A percentile compares a stretch with the other conserved stretches of the same genome.
Evolutionary conservation across 2,888 invertebrate species (phyloP).

Genomic region (Chelonus formosanus): DNA sequence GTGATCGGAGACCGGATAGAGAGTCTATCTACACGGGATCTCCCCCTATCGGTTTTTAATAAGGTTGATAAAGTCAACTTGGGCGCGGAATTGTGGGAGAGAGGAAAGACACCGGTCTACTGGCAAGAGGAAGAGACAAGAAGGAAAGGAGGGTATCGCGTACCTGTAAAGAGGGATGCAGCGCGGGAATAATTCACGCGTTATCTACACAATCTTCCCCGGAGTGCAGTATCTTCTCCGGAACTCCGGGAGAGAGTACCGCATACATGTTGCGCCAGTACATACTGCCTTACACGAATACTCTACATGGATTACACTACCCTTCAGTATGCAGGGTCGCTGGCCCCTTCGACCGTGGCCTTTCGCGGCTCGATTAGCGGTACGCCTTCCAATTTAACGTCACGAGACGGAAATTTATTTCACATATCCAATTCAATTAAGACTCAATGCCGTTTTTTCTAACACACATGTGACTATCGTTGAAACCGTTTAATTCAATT

Average conservation of each 20-base stretch:
- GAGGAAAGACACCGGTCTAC: conserved; percentile 3
- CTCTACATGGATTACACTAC: conserved; percentile 44
- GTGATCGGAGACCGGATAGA: conserved; percentile 47
- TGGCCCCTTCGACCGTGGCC: conserved; percentile 32
- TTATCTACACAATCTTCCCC: conserved; percentile 62
- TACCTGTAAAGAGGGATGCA: conserved; percentile 49
- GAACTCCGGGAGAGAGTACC: conserved; percentile 42
- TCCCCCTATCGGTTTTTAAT: conserved; percentile 61
- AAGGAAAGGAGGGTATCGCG: conserved; percentile 19
- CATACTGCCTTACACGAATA: conserved; percentile 44
- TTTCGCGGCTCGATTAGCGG: conserved; percentile 43
- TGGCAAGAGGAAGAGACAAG: conserved; percentile 28
- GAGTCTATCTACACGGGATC: conserved; percentile 57
- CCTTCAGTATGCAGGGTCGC: conserved; percentile 44
- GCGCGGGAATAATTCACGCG: conserved; percentile 61
- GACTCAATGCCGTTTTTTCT: not conserved
- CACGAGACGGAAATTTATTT: conserved; percentile 30
- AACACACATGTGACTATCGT: not conserved
- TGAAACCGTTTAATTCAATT: not conserved
- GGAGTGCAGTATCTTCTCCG: conserved; percentile 56
- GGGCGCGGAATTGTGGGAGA: conserved; percentile 34
- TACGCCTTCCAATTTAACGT: conserved; percentile 29
- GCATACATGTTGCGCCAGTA: conserved; percentile 42
- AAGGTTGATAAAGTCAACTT: conserved; percentile 63
- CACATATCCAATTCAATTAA: conserved; percentile 24